Percentiles rank a stretch among this genome's conserved stretches.
phyloP scores from a whole-genome alignment of 23 tunicate genomes.

The Oikopleura albicans region DNA sequence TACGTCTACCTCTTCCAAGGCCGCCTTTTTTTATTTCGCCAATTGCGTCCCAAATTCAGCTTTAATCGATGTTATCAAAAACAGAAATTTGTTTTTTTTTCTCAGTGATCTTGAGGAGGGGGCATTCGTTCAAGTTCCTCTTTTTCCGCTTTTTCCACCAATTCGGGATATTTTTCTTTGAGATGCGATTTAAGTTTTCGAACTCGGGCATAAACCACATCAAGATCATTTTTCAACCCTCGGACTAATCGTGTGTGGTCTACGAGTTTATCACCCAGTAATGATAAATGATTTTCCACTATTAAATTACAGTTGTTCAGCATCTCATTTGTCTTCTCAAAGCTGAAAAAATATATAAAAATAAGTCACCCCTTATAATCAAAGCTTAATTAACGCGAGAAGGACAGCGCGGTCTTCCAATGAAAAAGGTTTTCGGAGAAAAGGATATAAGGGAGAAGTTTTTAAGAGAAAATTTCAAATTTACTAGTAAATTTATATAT shows the following conservation, averaged over 20 bases:
- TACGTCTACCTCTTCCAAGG: no score
- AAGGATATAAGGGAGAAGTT: no score
- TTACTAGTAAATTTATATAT: no score
- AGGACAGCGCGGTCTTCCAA: no score
- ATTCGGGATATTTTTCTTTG: background rate
- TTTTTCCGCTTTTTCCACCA: background rate
- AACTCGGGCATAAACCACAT: background rate
- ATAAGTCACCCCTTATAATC: no score
- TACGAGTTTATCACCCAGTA: background rate
- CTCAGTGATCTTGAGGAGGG: background rate
- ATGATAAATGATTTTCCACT: background rate
- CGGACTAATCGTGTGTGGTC: background rate
- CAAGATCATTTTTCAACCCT: background rate
- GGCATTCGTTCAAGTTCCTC: background rate
- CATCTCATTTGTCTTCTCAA: slow-evolving; percentile 14
- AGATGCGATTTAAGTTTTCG: background rate
- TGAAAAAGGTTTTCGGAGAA: no score
- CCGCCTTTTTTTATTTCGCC: no score
- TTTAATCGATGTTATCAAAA: no score
- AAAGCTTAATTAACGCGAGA: no score
- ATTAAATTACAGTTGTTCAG: background rate
- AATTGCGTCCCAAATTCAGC: no score
- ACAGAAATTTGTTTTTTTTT: no score
- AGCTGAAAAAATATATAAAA: background rate
- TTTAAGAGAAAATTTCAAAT: no score